Base-by-base conservation (phyloP, 2,797 vertebrate genomes). In the Sebastes steindachneri region DNA sequence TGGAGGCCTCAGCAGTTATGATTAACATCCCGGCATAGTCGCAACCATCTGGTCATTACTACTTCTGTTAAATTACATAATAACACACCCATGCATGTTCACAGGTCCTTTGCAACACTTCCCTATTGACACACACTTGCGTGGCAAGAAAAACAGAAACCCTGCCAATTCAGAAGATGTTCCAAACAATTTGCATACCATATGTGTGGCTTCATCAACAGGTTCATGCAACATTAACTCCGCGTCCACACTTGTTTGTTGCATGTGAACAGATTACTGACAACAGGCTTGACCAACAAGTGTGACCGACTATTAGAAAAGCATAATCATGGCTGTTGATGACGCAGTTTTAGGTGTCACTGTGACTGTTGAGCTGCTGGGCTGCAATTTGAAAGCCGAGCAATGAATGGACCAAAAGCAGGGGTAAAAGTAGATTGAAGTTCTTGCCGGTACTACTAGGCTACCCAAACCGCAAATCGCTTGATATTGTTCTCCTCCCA, bases 41-140 rank as follows among this genome's bases (percentile, higher is more conserved):
- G 19, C 77, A 69, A 17, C 7, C 70, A 76, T 88, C 80, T 83
- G 62, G 66, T 68, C 64, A 73, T 86, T 76, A 79, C 60, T 37
- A 73, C 86, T 86, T 86, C 84, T 87, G 71, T 78, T 75, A 71
- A 85, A 87, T 88, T 68, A 73, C 79, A 79, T 57, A 82, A 85
- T 11, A 75, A 60, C 71, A 70, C 41, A 68, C 41, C 21, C 45
- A 26, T 73, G 25, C 33, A 64, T 62, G 62, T 25, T 80, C 53
- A 55, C 26, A 26, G 9, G 51, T 65, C 19, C 28, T 73, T 63
- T 0, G 7, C 35, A 84, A 68, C 57, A 86, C 83, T 92, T 92
- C 90, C 73, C 31, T 72, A 72, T 89, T 86, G 69, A 79, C 53
- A 77, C 48, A 59, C 41, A 2, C 28, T 15, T 7, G 9, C 12